Conservation (phyloP, 2,797 vertebrate genomes). For the Macropodus opercularis region DNA sequence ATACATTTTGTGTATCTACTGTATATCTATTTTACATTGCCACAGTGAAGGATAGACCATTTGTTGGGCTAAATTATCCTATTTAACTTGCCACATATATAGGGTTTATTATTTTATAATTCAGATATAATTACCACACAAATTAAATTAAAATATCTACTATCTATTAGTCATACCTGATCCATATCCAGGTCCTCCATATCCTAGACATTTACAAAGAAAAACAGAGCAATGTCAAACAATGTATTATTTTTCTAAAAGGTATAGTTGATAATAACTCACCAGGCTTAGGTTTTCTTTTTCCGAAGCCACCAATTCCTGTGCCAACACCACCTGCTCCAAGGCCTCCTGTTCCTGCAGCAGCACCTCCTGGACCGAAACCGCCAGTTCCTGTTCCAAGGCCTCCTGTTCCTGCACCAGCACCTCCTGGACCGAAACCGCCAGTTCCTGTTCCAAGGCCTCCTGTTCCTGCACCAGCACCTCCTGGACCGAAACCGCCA, state of each 20-base stretch:
- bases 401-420: slow-evolving; percentile 20
- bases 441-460: slow-evolving; percentile 35
- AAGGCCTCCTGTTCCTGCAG: slow-evolving; percentile 20
- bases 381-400: slow-evolving; percentile 41
- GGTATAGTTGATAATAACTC: slow-evolving; percentile 15
- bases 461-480: not conserved
- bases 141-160: not conserved
- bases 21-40: not conserved
- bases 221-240: not conserved
- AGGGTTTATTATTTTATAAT: no score
- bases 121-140: not conserved
- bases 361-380: slow-evolving; percentile 35
- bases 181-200: slow-evolving; percentile 52
- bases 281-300: slow-evolving; percentile 70
- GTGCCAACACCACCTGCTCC: slow-evolving; percentile 30
- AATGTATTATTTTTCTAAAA: not conserved
- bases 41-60: no score
- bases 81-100: no score
- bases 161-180: slow-evolving; percentile 32
- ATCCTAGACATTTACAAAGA: slow-evolving; percentile 40
- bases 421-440: slow-evolving; percentile 28
- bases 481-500: slow-evolving; percentile 23
- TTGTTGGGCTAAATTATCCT: no score
- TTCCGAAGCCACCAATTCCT: slow-evolving; percentile 46
- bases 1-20: not conserved